These are phyloP conservation scores for Flexamia atlantica DNA, from an alignment of 2,888 invertebrate genomes.

Conservation along the genomic window DNA sequence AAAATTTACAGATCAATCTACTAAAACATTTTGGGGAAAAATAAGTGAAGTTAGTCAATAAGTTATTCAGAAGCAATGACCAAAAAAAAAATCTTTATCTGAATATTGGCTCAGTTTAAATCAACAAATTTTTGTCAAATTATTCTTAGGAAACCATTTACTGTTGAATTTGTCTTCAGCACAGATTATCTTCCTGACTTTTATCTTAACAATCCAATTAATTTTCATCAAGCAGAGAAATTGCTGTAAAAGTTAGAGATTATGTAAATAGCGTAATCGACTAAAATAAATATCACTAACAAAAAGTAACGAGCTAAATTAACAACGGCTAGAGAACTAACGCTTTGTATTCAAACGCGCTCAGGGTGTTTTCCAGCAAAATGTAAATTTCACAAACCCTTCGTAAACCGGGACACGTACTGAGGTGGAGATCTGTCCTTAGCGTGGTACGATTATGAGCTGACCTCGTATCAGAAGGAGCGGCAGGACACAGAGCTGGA, in stretches of 20 bases:
- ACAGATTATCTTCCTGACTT: too few species aligned
- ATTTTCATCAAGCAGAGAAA: too few species aligned
- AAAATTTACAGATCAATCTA: too few species aligned
- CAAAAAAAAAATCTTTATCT: too few species aligned
- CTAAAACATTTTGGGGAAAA: too few species aligned
- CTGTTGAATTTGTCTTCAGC: too few species aligned
- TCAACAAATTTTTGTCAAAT: too few species aligned
- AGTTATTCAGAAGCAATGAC: too few species aligned
- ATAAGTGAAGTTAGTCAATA: too few species aligned
- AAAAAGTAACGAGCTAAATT: not conserved
- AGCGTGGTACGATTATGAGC: slow-evolving; percentile 96
- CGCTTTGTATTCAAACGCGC: not conserved
- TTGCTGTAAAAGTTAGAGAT: not conserved
- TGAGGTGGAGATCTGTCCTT: slow-evolving; percentile 71
- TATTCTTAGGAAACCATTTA: too few species aligned
- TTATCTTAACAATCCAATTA: too few species aligned
- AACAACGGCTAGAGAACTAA: slow-evolving; percentile 3
- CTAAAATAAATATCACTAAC: slow-evolving; percentile 3
- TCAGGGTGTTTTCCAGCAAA: not conserved
- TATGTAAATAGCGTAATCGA: not conserved
- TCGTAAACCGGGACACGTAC: slow-evolving; percentile 67
- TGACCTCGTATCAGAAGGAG: slow-evolving; percentile 89
- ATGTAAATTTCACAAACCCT: not conserved
- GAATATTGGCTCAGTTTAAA: too few species aligned
- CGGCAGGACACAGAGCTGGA: slow-evolving; percentile 91